Evolutionary conservation across 2,797 vertebrate genomes (phyloP).

Genomic region (Ceryle rudis): DNA sequence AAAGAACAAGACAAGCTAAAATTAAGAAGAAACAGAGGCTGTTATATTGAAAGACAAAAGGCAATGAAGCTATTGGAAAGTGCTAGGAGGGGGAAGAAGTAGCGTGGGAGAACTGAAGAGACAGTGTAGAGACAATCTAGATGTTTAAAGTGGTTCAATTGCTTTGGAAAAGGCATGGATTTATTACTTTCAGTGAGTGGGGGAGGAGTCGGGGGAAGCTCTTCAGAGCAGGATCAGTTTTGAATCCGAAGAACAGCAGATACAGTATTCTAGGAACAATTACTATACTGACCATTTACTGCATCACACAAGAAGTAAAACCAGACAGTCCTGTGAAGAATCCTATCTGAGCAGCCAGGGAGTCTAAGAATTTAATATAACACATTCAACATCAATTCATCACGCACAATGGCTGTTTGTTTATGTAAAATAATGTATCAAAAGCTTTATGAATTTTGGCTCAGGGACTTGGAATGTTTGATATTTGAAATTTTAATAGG

Average conservation of each 20-base stretch:
- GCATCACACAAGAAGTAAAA: background rate
- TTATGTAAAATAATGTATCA: constrained; percentile 32
- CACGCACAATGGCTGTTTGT: background rate
- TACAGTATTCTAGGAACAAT: background rate
- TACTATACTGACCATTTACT: background rate
- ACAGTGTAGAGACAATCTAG: background rate
- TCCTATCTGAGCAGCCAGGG: background rate
- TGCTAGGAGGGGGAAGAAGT: background rate
- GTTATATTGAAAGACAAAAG: background rate
- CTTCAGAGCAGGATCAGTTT: background rate
- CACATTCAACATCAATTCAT: background rate
- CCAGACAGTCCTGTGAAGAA: background rate
- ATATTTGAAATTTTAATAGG: constrained; percentile 30
- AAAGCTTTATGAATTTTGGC: constrained; percentile 10
- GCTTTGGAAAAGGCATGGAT: background rate
- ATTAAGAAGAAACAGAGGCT: background rate
- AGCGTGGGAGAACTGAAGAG: background rate
- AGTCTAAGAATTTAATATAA: constrained; percentile 1
- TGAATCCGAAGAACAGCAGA: background rate
- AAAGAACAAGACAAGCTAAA: background rate
- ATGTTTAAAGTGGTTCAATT: constrained; percentile 2
- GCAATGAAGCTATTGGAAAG: background rate
- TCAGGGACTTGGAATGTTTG: background rate
- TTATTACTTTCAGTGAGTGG: background rate
- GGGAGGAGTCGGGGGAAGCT: background rate